Percentiles rank a stretch among this genome's conserved stretches.
These are phyloP conservation scores for Teleiodes luculella DNA, from an alignment of 2,888 invertebrate species.

Conservation along the genomic window DNA sequence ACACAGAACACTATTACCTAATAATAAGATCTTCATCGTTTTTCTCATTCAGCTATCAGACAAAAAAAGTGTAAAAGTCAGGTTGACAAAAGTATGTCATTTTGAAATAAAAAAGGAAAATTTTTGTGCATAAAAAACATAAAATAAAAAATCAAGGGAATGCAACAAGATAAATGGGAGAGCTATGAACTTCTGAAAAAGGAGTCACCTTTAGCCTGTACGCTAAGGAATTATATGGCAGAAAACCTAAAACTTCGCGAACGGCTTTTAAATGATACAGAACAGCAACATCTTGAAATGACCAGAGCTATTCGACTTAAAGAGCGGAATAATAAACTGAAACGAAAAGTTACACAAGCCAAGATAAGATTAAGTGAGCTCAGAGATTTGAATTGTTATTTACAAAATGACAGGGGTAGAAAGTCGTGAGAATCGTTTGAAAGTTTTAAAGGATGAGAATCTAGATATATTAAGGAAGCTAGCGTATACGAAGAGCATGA, in stretches of 20 bases:
- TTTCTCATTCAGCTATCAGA: not conserved
- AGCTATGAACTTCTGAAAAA: constrained; percentile 18
- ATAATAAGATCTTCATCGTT: too few relatives aligned
- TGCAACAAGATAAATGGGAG: constrained; percentile 32
- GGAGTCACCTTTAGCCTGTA: constrained; percentile 17
- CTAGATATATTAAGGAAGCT: constrained; percentile 41
- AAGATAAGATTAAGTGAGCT: constrained; percentile 38
- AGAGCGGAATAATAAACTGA: constrained; percentile 45
- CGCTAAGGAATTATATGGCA: constrained; percentile 29
- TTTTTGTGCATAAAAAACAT: not conserved
- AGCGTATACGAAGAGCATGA: constrained; percentile 38
- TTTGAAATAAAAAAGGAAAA: not conserved
- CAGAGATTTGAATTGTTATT: constrained; percentile 28
- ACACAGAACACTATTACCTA: too few relatives aligned
- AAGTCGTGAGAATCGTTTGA: constrained; percentile 26
- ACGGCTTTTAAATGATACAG: constrained; percentile 43
- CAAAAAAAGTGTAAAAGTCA: not conserved
- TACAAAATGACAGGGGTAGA: constrained; percentile 14
- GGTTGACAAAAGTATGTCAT: not conserved
- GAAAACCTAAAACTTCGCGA: constrained; percentile 44
- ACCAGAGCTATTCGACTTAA: constrained; percentile 60
- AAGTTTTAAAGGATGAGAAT: constrained; percentile 43
- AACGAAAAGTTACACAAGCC: constrained; percentile 37
- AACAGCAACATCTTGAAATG: constrained; percentile 69
- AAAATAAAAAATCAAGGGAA: constrained; percentile 13